Conservation (phyloP, 2,113 vertebrate species). For the Hassar affinis region DNA sequence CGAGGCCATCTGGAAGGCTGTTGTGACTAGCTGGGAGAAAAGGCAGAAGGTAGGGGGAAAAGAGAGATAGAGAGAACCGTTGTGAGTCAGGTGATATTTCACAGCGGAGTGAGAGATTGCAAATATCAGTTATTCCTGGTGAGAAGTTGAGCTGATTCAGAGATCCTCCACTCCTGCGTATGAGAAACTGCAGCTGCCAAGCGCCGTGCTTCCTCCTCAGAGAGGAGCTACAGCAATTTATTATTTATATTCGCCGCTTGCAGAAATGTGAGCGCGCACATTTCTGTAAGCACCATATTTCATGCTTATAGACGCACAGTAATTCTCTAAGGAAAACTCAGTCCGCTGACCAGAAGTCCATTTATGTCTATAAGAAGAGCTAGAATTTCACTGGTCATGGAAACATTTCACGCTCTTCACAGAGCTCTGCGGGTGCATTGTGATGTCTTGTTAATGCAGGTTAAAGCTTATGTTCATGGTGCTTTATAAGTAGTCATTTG, state of each 20-base stretch:
- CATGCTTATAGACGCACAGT: conserved; percentile 16
- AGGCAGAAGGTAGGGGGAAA: background rate
- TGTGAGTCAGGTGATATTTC: conserved; percentile 38
- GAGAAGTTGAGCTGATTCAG: conserved; percentile 39
- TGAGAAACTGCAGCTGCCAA: conserved; percentile 37
- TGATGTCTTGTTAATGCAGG: background rate
- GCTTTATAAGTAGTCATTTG: background rate
- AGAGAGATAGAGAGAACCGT: background rate
- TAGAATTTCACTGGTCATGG: conserved; percentile 13
- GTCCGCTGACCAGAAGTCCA: conserved; percentile 4
- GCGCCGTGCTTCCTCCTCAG: background rate
- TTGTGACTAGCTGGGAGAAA: background rate
- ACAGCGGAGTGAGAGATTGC: conserved; percentile 21
- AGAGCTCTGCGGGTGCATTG: background rate
- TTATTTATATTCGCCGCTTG: conserved; percentile 21
- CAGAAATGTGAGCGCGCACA: conserved; percentile 25
- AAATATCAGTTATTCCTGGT: conserved; percentile 41
- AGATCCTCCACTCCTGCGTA: conserved; percentile 30
- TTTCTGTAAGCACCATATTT: conserved; percentile 25
- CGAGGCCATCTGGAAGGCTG: conserved; percentile 5
- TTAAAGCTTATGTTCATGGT: background rate
- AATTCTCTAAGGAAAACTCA: conserved; percentile 7
- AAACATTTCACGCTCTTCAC: conserved; percentile 6
- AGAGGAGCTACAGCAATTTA: conserved; percentile 2
- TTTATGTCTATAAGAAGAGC: conserved; percentile 24